Conservation (phyloP, 2,113 vertebrate genomes). For the Echinops telfairi region DNA sequence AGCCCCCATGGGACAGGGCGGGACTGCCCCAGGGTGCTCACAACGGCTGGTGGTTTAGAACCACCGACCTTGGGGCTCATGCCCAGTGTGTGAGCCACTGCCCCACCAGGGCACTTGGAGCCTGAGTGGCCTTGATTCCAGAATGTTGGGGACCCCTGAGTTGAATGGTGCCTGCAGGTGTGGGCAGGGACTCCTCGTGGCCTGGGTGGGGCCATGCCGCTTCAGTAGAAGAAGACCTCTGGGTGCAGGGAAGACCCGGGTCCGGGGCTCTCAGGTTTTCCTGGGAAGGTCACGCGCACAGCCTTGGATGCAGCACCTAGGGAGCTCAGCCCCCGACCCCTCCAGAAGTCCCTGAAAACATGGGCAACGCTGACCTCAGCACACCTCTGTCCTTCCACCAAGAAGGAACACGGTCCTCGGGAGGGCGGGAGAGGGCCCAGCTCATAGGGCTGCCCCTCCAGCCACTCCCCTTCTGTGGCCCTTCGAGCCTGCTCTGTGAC, state of each 20-base stretch:
- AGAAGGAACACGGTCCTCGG: background rate
- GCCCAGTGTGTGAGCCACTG: no score
- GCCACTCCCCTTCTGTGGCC: background rate
- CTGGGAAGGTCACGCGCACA: background rate
- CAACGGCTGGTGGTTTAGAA: no score
- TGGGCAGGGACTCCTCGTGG: background rate
- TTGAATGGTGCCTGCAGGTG: background rate
- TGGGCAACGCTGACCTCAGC: no score
- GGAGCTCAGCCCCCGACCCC: no score
- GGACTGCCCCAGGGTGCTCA: no score
- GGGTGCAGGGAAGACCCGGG: background rate
- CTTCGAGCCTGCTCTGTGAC: no score
- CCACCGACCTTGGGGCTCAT: no score
- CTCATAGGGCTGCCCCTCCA: no score
- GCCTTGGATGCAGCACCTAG: no score
- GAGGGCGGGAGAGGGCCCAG: accelerated
- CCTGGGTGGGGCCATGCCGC: background rate
- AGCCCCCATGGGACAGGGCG: no score
- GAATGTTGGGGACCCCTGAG: background rate
- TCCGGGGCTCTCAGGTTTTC: background rate
- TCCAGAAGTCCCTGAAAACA: background rate
- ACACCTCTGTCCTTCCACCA: background rate
- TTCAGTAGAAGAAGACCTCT: no score
- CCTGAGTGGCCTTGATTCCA: background rate
- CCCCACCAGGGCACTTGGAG: no score